A percentile compares a stretch with the other conserved stretches of the same genome.
These are phyloP conservation scores for Azemiops feae DNA, from an alignment of 2,113 vertebrate genomes.

Conservation along the genomic window DNA sequence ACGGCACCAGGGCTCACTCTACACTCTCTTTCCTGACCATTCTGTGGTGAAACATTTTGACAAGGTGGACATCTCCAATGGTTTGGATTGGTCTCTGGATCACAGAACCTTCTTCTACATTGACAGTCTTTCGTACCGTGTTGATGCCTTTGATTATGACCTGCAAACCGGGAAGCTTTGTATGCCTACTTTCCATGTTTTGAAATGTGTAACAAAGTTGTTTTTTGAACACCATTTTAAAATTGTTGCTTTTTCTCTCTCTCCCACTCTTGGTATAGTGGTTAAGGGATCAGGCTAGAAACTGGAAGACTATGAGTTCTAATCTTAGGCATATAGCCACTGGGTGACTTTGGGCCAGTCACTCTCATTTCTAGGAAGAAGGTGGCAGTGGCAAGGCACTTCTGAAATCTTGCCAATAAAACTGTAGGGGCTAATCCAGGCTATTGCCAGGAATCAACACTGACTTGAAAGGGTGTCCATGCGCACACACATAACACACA, in stretches of 20 bases:
- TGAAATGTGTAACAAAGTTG: not conserved
- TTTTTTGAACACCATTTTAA: not conserved
- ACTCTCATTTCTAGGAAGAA: not conserved
- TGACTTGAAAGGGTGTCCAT: not conserved
- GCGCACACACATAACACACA: not conserved
- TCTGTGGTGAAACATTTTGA: conserved; percentile 80
- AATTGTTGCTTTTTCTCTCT: not conserved
- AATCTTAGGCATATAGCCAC: not conserved
- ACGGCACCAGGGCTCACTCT: conserved; percentile 77
- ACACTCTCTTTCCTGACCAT: conserved; percentile 71
- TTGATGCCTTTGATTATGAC: conserved; percentile 92
- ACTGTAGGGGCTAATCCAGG: not conserved
- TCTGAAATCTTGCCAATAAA: not conserved
- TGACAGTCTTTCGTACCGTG: conserved; percentile 82
- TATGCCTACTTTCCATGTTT: conserved; percentile 58
- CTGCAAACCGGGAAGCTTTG: conserved; percentile 77
- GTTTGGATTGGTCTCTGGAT: conserved; percentile 92
- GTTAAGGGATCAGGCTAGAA: not conserved
- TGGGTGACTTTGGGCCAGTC: not conserved
- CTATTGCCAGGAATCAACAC: not conserved
- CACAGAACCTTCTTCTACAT: conserved; percentile 89
- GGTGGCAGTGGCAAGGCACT: not conserved
- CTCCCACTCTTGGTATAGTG: not conserved
- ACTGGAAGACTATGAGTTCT: not conserved
- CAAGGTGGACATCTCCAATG: conserved; percentile 91